A percentile compares a stretch with the other conserved stretches of the same genome.
Conservation (phyloP, 2,888 invertebrate species). For the Cheilosia impressa region DNA sequence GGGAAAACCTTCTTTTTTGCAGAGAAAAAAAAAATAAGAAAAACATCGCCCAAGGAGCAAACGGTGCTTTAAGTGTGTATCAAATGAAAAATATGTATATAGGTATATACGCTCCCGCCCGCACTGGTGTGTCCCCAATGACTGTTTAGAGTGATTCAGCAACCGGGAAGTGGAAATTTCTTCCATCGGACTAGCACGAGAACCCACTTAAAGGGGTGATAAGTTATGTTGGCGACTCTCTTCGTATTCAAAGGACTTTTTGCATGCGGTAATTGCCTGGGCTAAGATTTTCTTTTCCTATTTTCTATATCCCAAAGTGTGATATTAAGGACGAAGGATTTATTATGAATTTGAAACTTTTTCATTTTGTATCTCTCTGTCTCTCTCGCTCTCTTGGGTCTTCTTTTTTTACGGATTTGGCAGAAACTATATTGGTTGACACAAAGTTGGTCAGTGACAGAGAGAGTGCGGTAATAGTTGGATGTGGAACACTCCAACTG, state of each 20-base stretch:
- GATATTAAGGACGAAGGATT: slow-evolving; percentile 29
- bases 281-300: slow-evolving; percentile 17
- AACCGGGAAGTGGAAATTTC: slow-evolving; percentile 48
- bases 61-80: slow-evolving; percentile 40
- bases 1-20: slow-evolving; percentile 14
- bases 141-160: slow-evolving; percentile 55
- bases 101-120: slow-evolving; percentile 15
- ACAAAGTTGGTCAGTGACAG: slow-evolving; percentile 29
- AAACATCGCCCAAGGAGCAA: slow-evolving; percentile 22
- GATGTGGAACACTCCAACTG: background rate
- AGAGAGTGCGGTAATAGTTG: slow-evolving; percentile 16
- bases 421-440: slow-evolving; percentile 46
- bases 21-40: background rate
- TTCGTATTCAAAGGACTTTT: slow-evolving; percentile 53
- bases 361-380: background rate
- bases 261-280: slow-evolving; percentile 63
- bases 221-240: slow-evolving; percentile 51
- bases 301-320: slow-evolving; percentile 16
- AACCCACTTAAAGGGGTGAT: slow-evolving; percentile 55
- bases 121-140: slow-evolving; percentile 15
- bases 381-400: background rate
- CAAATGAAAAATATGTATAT: slow-evolving; percentile 38
- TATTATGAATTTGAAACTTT: slow-evolving; percentile 34
- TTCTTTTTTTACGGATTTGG: background rate
- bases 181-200: slow-evolving; percentile 41